Evolutionary conservation across 37 sponge, comb jelly and placozoan genomes (phyloP).

Genomic region (Bolinopsis microptera): DNA sequence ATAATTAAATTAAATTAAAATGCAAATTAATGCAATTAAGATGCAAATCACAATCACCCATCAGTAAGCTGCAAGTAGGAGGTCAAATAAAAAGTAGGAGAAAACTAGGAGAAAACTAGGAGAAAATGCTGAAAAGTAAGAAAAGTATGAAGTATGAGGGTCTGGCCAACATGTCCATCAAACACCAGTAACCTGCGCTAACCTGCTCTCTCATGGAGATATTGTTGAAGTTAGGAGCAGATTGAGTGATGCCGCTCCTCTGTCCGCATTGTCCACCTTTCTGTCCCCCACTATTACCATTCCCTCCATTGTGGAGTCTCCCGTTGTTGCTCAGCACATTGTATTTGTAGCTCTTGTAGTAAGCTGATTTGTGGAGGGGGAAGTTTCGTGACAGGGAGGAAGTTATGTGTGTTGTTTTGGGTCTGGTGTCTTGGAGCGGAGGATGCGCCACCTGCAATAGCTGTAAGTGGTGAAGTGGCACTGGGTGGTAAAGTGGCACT

Average conservation of each 20-base stretch:
- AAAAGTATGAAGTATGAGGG: too few species aligned
- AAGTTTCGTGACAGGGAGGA: conserved; percentile 45
- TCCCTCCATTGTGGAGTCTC: neutral
- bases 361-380: conserved; percentile 57
- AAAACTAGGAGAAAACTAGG: too few species aligned
- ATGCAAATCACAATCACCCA: too few species aligned
- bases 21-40: too few species aligned
- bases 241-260: neutral
- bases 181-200: too few species aligned
- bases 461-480: too few species aligned
- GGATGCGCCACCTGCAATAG: conserved; percentile 6
- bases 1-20: too few species aligned
- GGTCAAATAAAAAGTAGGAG: too few species aligned
- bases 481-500: too few species aligned
- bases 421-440: conserved; percentile 47
- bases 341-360: conserved; percentile 60
- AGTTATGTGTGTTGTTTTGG: conserved; percentile 58
- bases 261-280: neutral
- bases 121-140: too few species aligned
- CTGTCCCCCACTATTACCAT: neutral
- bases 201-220: conserved; percentile 3
- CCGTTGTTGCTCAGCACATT: conserved; percentile 48
- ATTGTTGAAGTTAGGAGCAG: conserved; percentile 18
- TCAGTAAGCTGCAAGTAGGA: too few species aligned
- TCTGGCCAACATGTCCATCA: too few species aligned